These are phyloP conservation scores for Cynodonichthys magdalenae DNA, from an alignment of 2,797 vertebrate species.

Conservation along the genomic window DNA sequence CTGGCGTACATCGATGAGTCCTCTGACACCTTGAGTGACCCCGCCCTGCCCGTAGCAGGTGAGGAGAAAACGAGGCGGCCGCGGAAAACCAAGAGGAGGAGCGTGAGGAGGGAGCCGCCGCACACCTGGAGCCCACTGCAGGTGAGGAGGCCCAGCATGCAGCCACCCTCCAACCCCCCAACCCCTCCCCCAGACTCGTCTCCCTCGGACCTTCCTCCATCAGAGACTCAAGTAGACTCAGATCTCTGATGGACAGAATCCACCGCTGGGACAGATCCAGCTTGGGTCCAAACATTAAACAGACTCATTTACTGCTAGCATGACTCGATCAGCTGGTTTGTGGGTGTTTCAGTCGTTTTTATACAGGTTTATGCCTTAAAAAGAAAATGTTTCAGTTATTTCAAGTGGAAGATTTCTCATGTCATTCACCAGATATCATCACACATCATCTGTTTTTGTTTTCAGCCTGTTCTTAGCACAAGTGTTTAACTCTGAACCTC, in stretches of 20 bases:
- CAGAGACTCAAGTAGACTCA: conserved; percentile 36
- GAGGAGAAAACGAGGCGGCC: conserved; percentile 61
- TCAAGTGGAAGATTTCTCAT: conserved; percentile 16
- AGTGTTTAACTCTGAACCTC: conserved; percentile 10
- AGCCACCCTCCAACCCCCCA: conserved; percentile 77
- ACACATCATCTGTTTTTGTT: conserved; percentile 22
- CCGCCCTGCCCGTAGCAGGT: conserved; percentile 39
- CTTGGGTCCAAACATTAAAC: not conserved
- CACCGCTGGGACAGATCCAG: not conserved
- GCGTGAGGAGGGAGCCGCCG: conserved; percentile 68
- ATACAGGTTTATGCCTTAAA: not conserved
- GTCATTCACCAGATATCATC: conserved; percentile 22
- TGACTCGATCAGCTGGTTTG: not conserved
- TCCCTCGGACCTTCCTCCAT: conserved; percentile 34
- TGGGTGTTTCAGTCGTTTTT: not conserved
- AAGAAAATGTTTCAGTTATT: conserved; percentile 1
- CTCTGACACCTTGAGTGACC: conserved; percentile 88
- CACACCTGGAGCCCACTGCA: conserved; percentile 47
- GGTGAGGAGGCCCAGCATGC: conserved; percentile 59
- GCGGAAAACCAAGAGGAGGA: conserved; percentile 76
- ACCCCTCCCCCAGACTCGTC: conserved; percentile 74
- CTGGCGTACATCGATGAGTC: conserved; percentile 93
- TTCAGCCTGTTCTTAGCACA: not conserved
- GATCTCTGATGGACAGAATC: conserved; percentile 39
- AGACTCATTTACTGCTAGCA: not conserved